Base-by-base conservation (phyloP, 1,140 invertebrate species). In the Fopius arisanus region DNA sequence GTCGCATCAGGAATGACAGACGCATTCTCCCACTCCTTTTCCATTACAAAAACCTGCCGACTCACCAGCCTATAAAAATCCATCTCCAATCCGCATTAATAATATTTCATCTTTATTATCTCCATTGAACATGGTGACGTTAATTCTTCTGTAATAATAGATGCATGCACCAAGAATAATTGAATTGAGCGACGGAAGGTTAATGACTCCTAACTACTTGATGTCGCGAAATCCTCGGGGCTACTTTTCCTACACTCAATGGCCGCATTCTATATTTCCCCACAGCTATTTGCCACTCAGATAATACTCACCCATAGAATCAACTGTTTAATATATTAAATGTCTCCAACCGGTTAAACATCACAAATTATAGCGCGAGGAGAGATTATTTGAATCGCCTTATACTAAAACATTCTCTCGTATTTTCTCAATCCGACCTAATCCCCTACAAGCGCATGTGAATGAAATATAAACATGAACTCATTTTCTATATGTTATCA, bases 1-100 rank as follows among this genome's bases (percentile, higher is more conserved):
- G 41, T 65, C 43, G 63, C 43, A 67, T 54, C 65, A 54, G 43
- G 71, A 73, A 67, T 73, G 63, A 73, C 59, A 51, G 40, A 43
- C 65, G 54, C 29, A 41, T 66, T 59, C 21, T 28, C 54, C 10
- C 54, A 59, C 51, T 67, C 48, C 23, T 66, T 65, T 41, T 66
- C 28, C 12, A 66, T 14, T 5, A 29, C 28, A 69, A 69, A 68
- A 69, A 26, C 23, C 54, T 28, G 54, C 54, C 1, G 54, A 59
- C 19, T 59, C 54, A 59, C 54, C 3, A 26, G 2, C 21, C 54
- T 26, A 59, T 59, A 21, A 21, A 19, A 51, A 51, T n/a, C 14
- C 43, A 16, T 1, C 6, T 2, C 54, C 10, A 23, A 59, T 59
- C 21, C 26, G 26, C 21, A 59, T 26, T 59, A 59, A 59, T 59